Conservation (phyloP, 2,113 vertebrate genomes). For the Sylvia atricapilla region DNA sequence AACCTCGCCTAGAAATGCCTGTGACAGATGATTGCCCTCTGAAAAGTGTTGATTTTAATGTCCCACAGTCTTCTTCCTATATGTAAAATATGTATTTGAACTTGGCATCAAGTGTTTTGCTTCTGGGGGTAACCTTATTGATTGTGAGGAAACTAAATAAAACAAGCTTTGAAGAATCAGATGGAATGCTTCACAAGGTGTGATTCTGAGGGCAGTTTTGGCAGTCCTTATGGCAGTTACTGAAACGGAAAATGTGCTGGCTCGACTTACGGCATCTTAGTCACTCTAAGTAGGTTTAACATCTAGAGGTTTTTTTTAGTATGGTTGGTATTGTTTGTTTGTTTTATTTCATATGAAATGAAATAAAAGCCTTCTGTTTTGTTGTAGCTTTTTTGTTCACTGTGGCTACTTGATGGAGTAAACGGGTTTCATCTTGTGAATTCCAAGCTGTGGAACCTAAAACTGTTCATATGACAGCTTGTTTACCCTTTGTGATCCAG, state of each 20-base stretch:
- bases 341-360: neutral
- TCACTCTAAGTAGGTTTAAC: neutral
- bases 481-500: neutral
- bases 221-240: neutral
- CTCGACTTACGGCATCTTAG: fast-evolving
- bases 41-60: neutral
- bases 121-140: neutral
- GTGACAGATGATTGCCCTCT: neutral
- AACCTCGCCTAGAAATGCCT: neutral
- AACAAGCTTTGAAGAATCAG: neutral
- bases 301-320: neutral
- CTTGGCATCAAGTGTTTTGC: neutral
- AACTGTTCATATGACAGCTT: neutral
- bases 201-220: neutral
- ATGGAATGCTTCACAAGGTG: neutral
- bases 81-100: neutral
- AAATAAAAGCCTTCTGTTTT: neutral
- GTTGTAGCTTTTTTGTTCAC: neutral
- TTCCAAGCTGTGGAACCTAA: neutral
- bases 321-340: too few species aligned
- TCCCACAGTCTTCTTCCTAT: neutral
- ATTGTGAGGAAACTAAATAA: neutral
- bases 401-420: neutral
- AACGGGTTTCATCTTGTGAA: neutral
- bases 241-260: neutral